These are phyloP conservation scores for Hippolais icterina DNA, from an alignment of 2,113 vertebrate genomes.

Conservation along the genomic window DNA sequence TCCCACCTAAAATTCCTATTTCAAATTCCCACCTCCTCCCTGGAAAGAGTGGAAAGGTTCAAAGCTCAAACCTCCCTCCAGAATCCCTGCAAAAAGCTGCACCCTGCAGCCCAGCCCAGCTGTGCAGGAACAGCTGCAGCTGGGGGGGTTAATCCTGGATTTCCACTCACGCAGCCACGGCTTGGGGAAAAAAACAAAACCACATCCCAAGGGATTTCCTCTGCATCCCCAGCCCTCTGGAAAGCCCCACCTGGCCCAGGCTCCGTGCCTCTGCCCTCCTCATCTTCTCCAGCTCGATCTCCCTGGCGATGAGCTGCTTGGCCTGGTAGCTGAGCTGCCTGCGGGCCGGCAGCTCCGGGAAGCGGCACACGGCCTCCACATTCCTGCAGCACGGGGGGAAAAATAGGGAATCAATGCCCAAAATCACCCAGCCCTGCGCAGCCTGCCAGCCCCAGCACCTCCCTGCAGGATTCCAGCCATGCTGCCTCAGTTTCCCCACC, in stretches of 20 bases:
- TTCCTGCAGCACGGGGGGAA: conserved; percentile 67
- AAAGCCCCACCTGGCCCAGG: conserved; percentile 41
- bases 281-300: conserved; percentile 95
- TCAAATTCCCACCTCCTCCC: fast-evolving
- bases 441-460: fast-evolving
- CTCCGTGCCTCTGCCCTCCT: conserved; percentile 80
- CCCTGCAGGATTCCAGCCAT: fast-evolving
- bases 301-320: conserved; percentile 92
- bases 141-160: background rate
- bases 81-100: background rate
- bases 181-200: background rate
- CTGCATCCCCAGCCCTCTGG: fast-evolving
- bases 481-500: background rate
- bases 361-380: conserved; percentile 86
- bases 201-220: background rate
- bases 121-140: background rate
- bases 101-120: background rate
- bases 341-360: conserved; percentile 82
- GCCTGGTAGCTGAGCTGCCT: conserved; percentile 92
- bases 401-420: fast-evolving
- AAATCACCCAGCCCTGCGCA: fast-evolving
- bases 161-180: background rate
- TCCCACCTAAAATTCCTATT: background rate
- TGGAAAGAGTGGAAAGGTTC: background rate
- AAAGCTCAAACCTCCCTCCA: background rate